Evolutionary conservation across 2,113 vertebrate genomes (phyloP).

Genomic region (Odocoileus hemionus): DNA sequence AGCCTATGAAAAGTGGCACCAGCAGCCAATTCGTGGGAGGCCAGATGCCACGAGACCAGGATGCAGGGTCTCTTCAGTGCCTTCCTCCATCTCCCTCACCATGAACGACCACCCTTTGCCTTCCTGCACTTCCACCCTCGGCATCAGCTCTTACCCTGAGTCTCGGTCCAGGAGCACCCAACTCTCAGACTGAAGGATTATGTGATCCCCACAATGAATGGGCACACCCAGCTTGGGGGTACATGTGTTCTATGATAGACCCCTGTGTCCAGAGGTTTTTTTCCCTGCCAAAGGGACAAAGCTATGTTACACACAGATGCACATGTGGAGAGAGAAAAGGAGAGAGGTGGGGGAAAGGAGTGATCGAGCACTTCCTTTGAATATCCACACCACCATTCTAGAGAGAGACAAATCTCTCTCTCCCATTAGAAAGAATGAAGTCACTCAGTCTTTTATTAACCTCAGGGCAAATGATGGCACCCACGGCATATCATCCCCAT

Average conservation of each 20-base stretch:
- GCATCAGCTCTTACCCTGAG: neutral
- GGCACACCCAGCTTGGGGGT: neutral
- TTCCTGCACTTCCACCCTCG: neutral
- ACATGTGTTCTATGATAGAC: neutral
- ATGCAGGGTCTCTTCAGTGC: neutral
- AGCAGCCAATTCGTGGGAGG: rapidly evolving
- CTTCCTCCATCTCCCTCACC: neutral
- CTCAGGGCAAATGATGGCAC: neutral
- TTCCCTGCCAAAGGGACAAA: neutral
- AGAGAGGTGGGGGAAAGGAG: neutral
- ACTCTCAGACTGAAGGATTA: neutral
- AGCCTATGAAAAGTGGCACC: neutral
- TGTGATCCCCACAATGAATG: neutral
- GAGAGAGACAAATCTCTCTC: neutral
- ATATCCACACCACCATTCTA: neutral
- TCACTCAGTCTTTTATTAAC: neutral
- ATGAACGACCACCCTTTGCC: neutral
- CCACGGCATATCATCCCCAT: neutral
- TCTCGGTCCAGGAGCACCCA: neutral
- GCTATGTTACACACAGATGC: neutral
- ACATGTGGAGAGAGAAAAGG: neutral
- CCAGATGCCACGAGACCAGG: neutral
- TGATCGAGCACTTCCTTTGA: neutral
- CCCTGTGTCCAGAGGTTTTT: neutral
- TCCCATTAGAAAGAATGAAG: neutral